These are phyloP conservation scores for Siniperca undulata DNA, from an alignment of 2,797 vertebrate genomes.

Conservation along the genomic window DNA sequence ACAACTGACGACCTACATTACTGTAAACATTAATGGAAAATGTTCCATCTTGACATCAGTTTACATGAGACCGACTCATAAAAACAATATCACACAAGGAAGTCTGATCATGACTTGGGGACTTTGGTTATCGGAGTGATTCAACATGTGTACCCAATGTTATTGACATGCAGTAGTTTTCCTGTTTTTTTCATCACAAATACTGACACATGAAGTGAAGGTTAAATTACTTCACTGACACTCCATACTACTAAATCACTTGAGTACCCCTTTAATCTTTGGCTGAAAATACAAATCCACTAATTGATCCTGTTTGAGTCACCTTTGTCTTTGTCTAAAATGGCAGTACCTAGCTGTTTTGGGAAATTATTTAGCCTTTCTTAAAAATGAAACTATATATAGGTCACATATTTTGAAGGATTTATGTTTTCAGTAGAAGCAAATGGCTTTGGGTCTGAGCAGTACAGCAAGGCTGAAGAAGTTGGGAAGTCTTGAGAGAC, in stretches of 20 bases:
- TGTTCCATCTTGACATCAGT: background rate
- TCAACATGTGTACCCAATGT: background rate
- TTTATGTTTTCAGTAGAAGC: background rate
- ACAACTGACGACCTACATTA: background rate
- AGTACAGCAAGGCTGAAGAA: background rate
- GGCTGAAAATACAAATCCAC: background rate
- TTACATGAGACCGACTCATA: conserved; percentile 1
- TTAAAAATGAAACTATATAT: background rate
- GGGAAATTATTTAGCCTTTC: background rate
- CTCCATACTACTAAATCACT: conserved; percentile 16
- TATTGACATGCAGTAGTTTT: conserved; percentile 13
- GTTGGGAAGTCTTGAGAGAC: background rate
- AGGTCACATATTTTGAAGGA: background rate
- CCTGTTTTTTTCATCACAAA: conserved; percentile 3
- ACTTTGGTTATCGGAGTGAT: background rate
- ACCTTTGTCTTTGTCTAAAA: background rate
- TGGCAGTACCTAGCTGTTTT: background rate
- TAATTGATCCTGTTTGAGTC: background rate
- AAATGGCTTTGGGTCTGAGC: background rate
- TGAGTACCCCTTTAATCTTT: background rate
- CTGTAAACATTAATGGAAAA: background rate
- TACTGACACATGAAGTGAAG: conserved; percentile 5
- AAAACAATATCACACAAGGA: background rate
- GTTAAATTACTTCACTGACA: conserved; percentile 24
- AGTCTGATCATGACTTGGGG: background rate